Conservation (phyloP, 1,140 invertebrate species). For the Dreissena rostriformis region DNA sequence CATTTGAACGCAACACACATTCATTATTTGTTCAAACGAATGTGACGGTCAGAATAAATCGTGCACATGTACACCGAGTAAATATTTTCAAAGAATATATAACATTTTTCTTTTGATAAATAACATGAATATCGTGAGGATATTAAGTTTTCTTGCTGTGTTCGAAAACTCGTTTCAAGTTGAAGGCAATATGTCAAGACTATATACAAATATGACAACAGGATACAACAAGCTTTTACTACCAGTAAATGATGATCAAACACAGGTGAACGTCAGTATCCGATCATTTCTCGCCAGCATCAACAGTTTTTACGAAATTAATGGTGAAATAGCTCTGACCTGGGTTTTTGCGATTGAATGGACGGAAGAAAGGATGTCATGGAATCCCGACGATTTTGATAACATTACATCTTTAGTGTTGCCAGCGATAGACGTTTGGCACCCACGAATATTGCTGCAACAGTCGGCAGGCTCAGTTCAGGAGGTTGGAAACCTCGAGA, state of each 20-base stretch:
- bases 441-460: conserved; percentile 4
- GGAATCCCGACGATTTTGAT: not conserved
- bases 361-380: not conserved
- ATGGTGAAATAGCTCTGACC: conserved; percentile 15
- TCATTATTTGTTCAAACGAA: too few relatives aligned
- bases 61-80: too few relatives aligned
- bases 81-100: too few relatives aligned
- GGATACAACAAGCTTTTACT: not conserved
- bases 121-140: too few relatives aligned
- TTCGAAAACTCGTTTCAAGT: too few relatives aligned
- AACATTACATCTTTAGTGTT: conserved; percentile 1
- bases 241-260: too few relatives aligned
- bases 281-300: conserved; percentile 5
- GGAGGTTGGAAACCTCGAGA: not conserved
- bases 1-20: too few relatives aligned
- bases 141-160: too few relatives aligned
- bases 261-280: not conserved
- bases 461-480: not conserved
- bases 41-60: too few relatives aligned
- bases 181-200: too few relatives aligned
- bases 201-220: not conserved
- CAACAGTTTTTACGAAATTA: conserved; percentile 12
- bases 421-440: conserved; percentile 6
- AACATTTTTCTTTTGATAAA: too few relatives aligned
- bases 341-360: conserved; percentile 2